Percentiles rank a stretch among this genome's conserved stretches.
phyloP scores from a whole-genome alignment of 2,888 invertebrate species.

The Lithophane leautieri region DNA sequence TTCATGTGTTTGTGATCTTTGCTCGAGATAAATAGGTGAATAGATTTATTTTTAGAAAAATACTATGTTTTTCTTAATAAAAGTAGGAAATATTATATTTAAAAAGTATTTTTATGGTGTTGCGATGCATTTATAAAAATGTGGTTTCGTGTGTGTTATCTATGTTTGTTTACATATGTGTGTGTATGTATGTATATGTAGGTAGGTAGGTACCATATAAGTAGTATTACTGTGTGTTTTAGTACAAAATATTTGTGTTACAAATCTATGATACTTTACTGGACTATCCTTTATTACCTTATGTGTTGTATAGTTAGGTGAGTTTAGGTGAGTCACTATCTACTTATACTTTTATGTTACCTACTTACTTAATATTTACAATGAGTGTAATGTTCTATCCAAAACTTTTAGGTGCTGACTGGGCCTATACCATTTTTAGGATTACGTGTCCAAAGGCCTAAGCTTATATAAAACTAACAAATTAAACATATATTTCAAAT shows the following conservation, averaged over 20 bases:
- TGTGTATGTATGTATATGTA: background rate
- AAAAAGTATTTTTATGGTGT: background rate
- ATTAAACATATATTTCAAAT: no score
- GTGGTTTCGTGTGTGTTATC: background rate
- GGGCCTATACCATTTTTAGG: background rate
- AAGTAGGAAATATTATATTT: background rate
- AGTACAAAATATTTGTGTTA: constrained; percentile 5
- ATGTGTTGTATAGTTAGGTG: background rate
- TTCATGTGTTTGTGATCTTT: constrained; percentile 50
- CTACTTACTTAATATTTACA: background rate
- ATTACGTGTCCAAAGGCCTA: background rate
- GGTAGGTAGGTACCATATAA: background rate
- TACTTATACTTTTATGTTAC: background rate
- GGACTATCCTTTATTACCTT: background rate
- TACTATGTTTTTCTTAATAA: background rate
- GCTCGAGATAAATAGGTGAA: constrained; percentile 33
- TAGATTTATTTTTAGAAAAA: background rate
- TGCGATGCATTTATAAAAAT: no score
- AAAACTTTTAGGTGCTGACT: background rate
- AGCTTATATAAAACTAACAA: no score
- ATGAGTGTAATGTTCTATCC: background rate
- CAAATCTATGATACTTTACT: background rate
- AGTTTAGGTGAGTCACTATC: background rate
- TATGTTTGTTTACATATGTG: background rate
- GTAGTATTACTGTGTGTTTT: background rate